These are phyloP conservation scores for Hanleya hanleyi DNA, from an alignment of 2,888 invertebrate genomes.

Conservation along the genomic window DNA sequence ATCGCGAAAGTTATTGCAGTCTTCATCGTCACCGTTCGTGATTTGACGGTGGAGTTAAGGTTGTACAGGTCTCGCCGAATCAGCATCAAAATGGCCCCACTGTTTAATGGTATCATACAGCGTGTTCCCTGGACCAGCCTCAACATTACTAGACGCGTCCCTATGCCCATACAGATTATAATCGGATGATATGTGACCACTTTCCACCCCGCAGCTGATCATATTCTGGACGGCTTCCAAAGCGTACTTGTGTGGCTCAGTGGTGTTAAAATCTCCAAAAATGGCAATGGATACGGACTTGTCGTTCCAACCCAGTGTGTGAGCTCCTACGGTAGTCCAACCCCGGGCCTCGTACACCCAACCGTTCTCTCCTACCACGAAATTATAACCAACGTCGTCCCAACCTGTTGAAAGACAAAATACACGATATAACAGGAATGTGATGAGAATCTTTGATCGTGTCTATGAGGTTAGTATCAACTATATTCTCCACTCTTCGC, in stretches of 20 bases:
- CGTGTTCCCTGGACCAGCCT: neutral
- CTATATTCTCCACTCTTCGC: too few species aligned
- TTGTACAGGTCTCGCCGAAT: too few species aligned
- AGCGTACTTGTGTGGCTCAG: neutral
- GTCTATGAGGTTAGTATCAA: too few species aligned
- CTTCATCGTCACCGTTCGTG: too few species aligned
- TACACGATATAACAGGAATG: too few species aligned
- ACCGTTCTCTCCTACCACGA: neutral
- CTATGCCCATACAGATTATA: neutral
- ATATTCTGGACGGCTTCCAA: neutral
- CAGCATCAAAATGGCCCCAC: neutral
- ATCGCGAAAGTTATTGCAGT: too few species aligned
- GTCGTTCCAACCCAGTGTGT: neutral
- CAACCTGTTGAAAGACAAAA: too few species aligned
- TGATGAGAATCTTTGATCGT: too few species aligned
- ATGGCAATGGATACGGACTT: neutral
- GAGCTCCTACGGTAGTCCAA: neutral
- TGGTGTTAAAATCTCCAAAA: neutral
- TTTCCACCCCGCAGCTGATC: neutral
- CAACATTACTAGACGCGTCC: neutral
- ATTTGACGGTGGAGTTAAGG: too few species aligned
- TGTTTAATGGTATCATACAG: neutral
- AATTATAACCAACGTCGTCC: neutral
- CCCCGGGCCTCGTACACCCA: slow-evolving; percentile 1
- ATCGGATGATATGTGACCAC: neutral